Evolutionary conservation across 2,113 vertebrate genomes (phyloP), one percentile per base, ranked within the genome.

Genomic region (Zosterops pallidus): DNA sequence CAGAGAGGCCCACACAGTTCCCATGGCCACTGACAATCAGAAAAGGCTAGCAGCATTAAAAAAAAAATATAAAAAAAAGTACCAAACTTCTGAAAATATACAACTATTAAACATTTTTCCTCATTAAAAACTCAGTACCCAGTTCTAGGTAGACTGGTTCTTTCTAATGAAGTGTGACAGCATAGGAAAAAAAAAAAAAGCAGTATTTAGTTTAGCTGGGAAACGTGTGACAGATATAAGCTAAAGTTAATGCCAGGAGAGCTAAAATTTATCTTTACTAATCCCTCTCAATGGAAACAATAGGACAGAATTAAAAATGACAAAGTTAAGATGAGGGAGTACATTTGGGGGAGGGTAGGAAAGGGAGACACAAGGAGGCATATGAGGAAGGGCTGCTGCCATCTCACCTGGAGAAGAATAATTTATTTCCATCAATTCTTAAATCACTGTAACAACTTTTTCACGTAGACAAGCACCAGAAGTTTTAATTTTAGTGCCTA

Each of bases 241-340:
- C 85, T 79, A 81, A 84, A 37, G 78, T 76, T 90, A 95, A 95
- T 79, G 69, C 57, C 26, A 60, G 1, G 0, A 87, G 90, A 90
- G 86, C 79, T 49, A 72, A 86, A 67, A 93, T 92, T 93, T 95
- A 90, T 47, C 78, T 96, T 85, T 64, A 83, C n/a, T 96, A 96
- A 95, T 92, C 92, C 78, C 44, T 55, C 90, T 55, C 64, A 84
- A 9, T 14, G 60, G 75, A 95, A 96, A 92, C 94, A 93, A 83
- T 8, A 53, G 22, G 65, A 87, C 74, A 83, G 93, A 64, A 85
- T 85, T 89, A 72, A 85, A 83, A 87, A 79, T 39, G 33, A 83
- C 42, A 53, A 65, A 42, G 57, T 76, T 71, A 74, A 85, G 74
- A 85, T 0, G 1, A 85, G 10, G 14, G 6, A 92, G 52, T 4